Evolutionary conservation across 2,888 invertebrate genomes (phyloP).

Genomic region (Electrophaes corylata): DNA sequence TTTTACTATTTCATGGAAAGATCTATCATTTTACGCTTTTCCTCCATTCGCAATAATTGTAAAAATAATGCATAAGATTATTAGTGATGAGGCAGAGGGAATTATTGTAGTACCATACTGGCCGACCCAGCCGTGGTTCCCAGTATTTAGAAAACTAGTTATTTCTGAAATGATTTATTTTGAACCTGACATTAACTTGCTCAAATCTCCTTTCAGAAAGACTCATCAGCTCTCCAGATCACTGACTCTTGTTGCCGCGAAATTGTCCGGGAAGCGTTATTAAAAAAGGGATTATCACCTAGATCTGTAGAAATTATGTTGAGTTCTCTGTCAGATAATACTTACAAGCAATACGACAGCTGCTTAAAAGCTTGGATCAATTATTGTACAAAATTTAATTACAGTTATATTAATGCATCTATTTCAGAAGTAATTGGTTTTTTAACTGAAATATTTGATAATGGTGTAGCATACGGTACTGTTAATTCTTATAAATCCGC

Average conservation of each 20-base stretch:
- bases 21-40: slow-evolving; percentile 1
- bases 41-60: slow-evolving; percentile 1
- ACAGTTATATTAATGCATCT: no score
- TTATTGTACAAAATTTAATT: not conserved
- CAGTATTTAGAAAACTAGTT: slow-evolving; percentile 25
- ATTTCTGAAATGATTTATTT: slow-evolving; percentile 31
- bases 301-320: slow-evolving; percentile 32
- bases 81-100: slow-evolving; percentile 31
- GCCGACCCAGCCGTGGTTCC: slow-evolving; percentile 42
- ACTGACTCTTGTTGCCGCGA: slow-evolving; percentile 37
- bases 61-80: slow-evolving; percentile 9
- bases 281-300: slow-evolving; percentile 20
- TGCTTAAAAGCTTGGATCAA: slow-evolving; percentile 11
- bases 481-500: no score
- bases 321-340: slow-evolving; percentile 33
- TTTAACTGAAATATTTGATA: slow-evolving; percentile 28
- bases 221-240: slow-evolving; percentile 33
- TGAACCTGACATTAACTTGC: slow-evolving; percentile 29
- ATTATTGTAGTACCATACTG: slow-evolving; percentile 39
- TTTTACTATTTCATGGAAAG: slow-evolving; percentile 17
- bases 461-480: no score
- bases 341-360: slow-evolving; percentile 27
- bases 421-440: slow-evolving; percentile 23
- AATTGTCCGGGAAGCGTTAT: slow-evolving; percentile 35
- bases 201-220: slow-evolving; percentile 38